These are phyloP conservation scores for Eupithecia tripunctaria DNA, from an alignment of 2,888 invertebrate species.

Conservation along the genomic window DNA sequence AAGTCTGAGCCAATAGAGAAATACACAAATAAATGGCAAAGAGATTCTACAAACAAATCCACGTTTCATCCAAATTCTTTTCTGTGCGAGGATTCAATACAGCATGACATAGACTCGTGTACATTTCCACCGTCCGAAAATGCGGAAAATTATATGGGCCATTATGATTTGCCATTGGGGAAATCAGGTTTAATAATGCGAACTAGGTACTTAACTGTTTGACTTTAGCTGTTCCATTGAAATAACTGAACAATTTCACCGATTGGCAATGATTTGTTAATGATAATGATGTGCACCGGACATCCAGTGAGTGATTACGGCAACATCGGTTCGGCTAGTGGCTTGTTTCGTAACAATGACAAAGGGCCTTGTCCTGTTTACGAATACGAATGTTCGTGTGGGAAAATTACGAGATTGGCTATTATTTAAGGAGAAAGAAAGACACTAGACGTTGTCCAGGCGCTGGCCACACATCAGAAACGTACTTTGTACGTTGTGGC, in stretches of 20 bases:
- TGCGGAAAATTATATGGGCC: background rate
- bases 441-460: background rate
- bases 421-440: background rate
- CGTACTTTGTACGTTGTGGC: no score
- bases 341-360: conserved; percentile 20
- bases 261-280: conserved; percentile 25
- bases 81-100: background rate
- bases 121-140: background rate
- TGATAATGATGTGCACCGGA: conserved; percentile 34
- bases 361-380: conserved; percentile 22
- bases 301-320: conserved; percentile 25
- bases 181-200: conserved; percentile 2
- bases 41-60: background rate
- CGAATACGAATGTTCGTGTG: conserved; percentile 25
- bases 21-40: background rate
- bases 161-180: background rate
- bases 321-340: conserved; percentile 20
- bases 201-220: background rate
- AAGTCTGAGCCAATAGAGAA: background rate
- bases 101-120: background rate
- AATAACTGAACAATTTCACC: conserved; percentile 15
- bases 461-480: background rate
- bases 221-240: background rate
- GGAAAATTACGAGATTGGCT: conserved; percentile 10
- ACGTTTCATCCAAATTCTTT: background rate